Conservation (phyloP, 2,113 vertebrate species). For the Acrocephalus arundinaceus region DNA sequence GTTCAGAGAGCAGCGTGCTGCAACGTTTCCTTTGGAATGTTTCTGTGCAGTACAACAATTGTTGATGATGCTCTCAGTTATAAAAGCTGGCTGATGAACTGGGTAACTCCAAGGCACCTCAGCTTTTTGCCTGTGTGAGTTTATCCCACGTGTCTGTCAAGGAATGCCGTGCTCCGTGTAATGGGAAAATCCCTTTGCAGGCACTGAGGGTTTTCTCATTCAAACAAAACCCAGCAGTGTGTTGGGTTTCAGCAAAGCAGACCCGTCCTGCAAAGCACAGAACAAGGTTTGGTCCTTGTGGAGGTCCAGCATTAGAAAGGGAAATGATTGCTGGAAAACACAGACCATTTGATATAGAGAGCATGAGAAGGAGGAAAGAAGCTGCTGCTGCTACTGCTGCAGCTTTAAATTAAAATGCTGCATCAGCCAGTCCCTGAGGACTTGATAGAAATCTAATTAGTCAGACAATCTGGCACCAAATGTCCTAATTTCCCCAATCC, state of each 20-base stretch:
- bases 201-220: neutral
- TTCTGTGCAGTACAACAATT: neutral
- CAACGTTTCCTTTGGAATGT: accelerated
- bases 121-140: neutral
- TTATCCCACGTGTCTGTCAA: neutral
- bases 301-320: neutral
- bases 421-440: constrained; percentile 58
- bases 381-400: neutral
- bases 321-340: neutral
- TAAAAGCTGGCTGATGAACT: neutral
- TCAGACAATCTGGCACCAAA: constrained; percentile 68
- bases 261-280: accelerated
- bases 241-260: neutral
- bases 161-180: neutral
- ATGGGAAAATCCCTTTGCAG: neutral
- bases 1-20: neutral
- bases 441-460: constrained; percentile 70
- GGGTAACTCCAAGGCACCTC: neutral
- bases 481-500: constrained; percentile 64
- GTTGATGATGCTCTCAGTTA: neutral
- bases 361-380: neutral
- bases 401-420: constrained; percentile 50
- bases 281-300: neutral
- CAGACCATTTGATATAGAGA: neutral
- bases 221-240: neutral